Base-by-base conservation (phyloP, 1,140 invertebrate species). In the Formica selysi region DNA sequence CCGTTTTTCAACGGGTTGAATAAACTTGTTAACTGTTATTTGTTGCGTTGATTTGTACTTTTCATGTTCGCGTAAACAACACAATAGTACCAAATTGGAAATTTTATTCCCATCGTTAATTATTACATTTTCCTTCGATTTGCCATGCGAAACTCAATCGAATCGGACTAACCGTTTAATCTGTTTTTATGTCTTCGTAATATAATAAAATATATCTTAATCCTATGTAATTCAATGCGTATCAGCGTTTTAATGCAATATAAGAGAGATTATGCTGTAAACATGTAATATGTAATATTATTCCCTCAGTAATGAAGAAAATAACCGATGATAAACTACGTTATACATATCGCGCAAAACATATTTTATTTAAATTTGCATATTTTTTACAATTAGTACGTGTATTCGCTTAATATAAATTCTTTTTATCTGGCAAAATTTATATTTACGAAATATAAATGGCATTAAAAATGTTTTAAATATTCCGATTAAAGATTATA, bases 11-110 rank as follows among this genome's bases (percentile, higher is more conserved):
- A 61, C 38, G 2, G 4, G 73, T 61, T 32, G 26, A 11, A 54
- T 36, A 32, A 73, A 57, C 48, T 68, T 83, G 57, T 74, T 74
- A 73, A 29, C 38, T 13, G 54, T 74, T 83, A 61, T 83, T 83
- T 83, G 68, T 74, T 44, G 1, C 29, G 19, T n/a, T 13, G 54
- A 7, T 38, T 62, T 51, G 48, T 51, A 16, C n/a, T 36, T 62
- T 26, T 54, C 26, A 10, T 22, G 32, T 51, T 19, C 67, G 16
- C 7, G 19, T 11, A 59, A 81, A 59, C 71, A 51, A 19, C 26
- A 48, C 68, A 73, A 61, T 74, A 62, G 7, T 61, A 36, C 6
- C 78, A 80, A 83, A 83, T 83, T 61, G 54, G 7, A 7, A n/a
- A 83, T 83, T 83, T 62, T 48, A 61, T 83, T 62, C 11, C 29